Conservation (phyloP, 2,888 invertebrate genomes). For the Cryptus viduatorius region DNA sequence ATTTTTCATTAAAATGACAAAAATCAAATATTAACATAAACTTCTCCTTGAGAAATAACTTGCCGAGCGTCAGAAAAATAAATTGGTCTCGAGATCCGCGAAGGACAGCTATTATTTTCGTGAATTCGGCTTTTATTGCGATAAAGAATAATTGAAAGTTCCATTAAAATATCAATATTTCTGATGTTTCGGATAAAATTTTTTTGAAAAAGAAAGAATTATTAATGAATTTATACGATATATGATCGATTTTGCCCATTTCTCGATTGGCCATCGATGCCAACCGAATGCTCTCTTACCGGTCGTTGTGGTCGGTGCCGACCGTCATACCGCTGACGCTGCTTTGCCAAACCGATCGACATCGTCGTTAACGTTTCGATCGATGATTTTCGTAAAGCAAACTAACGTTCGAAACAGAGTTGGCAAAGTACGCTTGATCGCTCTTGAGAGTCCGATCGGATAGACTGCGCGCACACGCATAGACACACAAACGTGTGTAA, state of each 20-base stretch:
- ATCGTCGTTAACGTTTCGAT: not conserved
- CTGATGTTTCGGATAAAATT: too few species aligned
- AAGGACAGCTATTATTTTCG: too few species aligned
- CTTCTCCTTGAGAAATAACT: too few species aligned
- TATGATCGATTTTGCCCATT: not conserved
- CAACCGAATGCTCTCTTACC: not conserved
- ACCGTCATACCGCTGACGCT: not conserved
- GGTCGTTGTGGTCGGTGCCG: not conserved
- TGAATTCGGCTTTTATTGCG: too few species aligned
- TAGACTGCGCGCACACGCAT: not conserved
- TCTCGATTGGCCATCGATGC: not conserved
- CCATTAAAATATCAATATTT: too few species aligned
- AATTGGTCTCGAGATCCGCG: too few species aligned
- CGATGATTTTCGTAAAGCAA: slow-evolving; percentile 3
- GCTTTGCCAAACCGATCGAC: not conserved
- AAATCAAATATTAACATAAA: too few species aligned
- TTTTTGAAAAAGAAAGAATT: not conserved
- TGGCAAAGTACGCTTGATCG: slow-evolving; percentile 4
- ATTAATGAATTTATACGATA: not conserved
- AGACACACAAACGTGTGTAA: slow-evolving; percentile 4
- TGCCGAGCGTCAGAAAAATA: too few species aligned
- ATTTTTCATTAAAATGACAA: too few species aligned
- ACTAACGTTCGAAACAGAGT: not conserved
- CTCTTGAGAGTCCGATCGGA: slow-evolving; percentile 1
- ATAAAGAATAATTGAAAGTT: too few species aligned